phyloP scores from a whole-genome alignment of 1,140 invertebrate species.

The Aphidius gifuensis region DNA sequence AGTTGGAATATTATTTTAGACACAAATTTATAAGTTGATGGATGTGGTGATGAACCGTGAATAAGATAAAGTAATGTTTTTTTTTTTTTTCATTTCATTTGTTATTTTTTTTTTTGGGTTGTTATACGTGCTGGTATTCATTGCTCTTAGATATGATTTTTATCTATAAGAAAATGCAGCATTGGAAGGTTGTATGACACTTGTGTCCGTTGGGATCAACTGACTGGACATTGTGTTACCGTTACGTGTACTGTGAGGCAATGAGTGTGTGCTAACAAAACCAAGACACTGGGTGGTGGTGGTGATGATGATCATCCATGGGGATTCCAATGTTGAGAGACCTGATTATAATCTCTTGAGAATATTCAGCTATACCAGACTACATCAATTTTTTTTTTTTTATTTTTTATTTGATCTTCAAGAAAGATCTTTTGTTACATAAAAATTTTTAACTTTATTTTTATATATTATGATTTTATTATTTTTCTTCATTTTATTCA shows the following conservation, averaged over 20 bases:
- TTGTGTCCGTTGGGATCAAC: conserved; percentile 13
- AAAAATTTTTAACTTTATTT: too few relatives aligned
- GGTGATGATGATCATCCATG: conserved; percentile 3
- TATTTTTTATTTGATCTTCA: not conserved
- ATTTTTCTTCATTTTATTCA: not conserved
- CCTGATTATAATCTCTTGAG: conserved; percentile 8
- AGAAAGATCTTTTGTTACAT: not conserved
- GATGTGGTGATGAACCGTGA: too few relatives aligned
- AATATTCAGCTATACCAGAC: not conserved
- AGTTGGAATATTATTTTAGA: too few relatives aligned
- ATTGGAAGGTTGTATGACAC: conserved; percentile 13
- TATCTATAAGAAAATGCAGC: conserved; percentile 1
- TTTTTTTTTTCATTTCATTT: too few relatives aligned
- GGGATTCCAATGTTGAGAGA: not conserved
- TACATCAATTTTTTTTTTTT: not conserved
- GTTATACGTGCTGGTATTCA: conserved; percentile 36
- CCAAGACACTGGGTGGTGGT: not conserved
- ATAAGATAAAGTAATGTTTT: too few relatives aligned
- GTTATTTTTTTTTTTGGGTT: too few relatives aligned
- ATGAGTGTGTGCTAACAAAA: not conserved
- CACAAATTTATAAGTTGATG: too few relatives aligned
- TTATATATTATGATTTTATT: too few relatives aligned
- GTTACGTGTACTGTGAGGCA: conserved; percentile 12
- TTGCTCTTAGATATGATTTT: conserved; percentile 9
- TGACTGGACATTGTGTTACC: conserved; percentile 14